Conservation (phyloP, 2,888 invertebrate genomes). For the Microplitis manilae region DNA sequence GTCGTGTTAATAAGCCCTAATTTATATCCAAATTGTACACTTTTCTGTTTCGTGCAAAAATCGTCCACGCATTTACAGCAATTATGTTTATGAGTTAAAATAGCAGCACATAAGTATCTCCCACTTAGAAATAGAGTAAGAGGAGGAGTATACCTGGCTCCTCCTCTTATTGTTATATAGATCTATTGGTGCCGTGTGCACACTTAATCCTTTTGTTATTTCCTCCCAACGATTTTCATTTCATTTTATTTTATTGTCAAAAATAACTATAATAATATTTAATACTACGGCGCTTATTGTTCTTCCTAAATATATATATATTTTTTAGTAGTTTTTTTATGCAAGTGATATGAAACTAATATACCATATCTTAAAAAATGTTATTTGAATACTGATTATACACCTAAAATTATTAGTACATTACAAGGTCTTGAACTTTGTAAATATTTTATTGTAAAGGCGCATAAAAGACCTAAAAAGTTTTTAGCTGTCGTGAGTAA, state of each 20-base stretch:
- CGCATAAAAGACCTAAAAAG: neutral
- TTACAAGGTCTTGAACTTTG: too few relatives aligned
- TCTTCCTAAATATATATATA: neutral
- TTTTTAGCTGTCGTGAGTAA: conserved; percentile 13
- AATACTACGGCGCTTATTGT: neutral
- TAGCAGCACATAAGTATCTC: conserved; percentile 45
- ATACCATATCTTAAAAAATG: too few relatives aligned
- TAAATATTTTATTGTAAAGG: neutral
- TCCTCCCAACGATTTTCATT: neutral
- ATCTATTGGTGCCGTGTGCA: conserved; percentile 29
- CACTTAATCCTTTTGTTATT: conserved; percentile 2
- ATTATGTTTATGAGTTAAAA: conserved; percentile 7
- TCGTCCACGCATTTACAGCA: neutral
- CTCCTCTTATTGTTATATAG: conserved; percentile 57
- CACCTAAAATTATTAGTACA: too few relatives aligned
- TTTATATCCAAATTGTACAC: neutral
- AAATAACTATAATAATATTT: neutral
- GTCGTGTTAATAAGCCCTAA: neutral
- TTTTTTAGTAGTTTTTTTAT: neutral
- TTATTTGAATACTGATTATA: too few relatives aligned
- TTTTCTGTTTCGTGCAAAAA: neutral
- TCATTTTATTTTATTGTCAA: neutral
- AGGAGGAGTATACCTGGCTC: conserved; percentile 56
- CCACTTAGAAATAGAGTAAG: conserved; percentile 53
- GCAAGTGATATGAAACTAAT: too few relatives aligned